Base-by-base conservation (phyloP, 1,140 invertebrate genomes). In the Tyrophagus putrescentiae region DNA sequence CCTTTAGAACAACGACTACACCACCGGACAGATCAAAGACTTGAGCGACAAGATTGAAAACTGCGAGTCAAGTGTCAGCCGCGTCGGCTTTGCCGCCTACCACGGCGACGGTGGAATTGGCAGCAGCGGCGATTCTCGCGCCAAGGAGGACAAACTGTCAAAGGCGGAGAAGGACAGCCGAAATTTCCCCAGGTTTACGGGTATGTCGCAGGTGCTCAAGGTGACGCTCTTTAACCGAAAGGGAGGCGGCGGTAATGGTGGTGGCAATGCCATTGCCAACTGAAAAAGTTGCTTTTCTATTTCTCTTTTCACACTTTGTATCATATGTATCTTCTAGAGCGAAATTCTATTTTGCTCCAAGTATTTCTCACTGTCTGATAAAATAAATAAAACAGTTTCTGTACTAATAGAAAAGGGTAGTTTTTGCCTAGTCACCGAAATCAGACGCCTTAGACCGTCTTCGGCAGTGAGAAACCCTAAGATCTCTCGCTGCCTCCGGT, bases 41-140 rank as follows among this genome's bases (percentile, higher is more conserved):
- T 74, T 98, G 36, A 92, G 91, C 7, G 92, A 96, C 67, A 97
- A 97, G 74, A 74, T 97, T 60, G 92, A 96, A 71, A 90, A 95
- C 70, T 91, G 91, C 42, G 91, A 96, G 75, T 78, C 79, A 45
- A 82, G 84, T 63, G 73, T 90, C 44, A 81, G 86, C 23, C 72
- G 79, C 36, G 70, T 73, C 33, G 71, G 73, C 0, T 73, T 76
- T 57, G 58, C 81, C 31, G 77, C 82, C 18, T 82, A 80, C 0
- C 76, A 83, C 6, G 88, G 93, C 72, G n/a, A n/a, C n/a, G n/a
- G n/a, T 81, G 84, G 1, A 83, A 87, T 67, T 3, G 28, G 27
- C 92, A 97, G 68, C 89, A 91, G 68, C 82, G n/a, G n/a, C n/a
- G n/a, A n/a, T n/a, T n/a, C n/a, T n/a, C n/a, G n/a, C n/a, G n/a